Conservation (phyloP, 2,113 vertebrate genomes). For the Ascaphus truei region DNA sequence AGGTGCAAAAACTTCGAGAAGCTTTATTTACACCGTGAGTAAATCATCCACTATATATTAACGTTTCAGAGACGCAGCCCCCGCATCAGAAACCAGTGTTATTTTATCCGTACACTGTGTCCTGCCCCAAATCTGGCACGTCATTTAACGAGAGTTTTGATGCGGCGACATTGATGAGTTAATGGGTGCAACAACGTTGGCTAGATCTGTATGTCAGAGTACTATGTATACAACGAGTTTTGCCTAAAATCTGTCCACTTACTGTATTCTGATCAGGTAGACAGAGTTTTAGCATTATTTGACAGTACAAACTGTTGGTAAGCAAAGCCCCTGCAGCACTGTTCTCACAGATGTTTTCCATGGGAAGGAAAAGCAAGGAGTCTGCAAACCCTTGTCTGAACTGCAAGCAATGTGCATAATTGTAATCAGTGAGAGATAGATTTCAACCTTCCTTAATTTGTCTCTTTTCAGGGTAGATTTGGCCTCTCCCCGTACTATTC, state of each 20-base stretch:
- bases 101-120: no score
- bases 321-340: neutral
- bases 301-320: neutral
- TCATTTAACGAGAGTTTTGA: no score
- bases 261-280: neutral
- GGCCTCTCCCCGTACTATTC: neutral
- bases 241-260: neutral
- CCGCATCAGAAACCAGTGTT: no score
- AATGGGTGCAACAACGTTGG: no score
- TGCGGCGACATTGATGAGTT: no score
- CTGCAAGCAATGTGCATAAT: constrained; percentile 22
- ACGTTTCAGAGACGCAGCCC: no score
- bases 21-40: no score
- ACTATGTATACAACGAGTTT: no score
- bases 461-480: constrained; percentile 11
- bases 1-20: no score
- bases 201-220: no score
- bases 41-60: no score
- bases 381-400: constrained; percentile 14
- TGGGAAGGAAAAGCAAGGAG: neutral
- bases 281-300: neutral
- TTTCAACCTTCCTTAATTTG: constrained; percentile 25
- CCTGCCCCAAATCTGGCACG: no score
- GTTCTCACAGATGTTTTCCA: constrained; percentile 23
- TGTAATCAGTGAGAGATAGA: constrained; percentile 21